A percentile compares a stretch with the other conserved stretches of the same genome.
Evolutionary conservation across 2,113 vertebrate genomes (phyloP).

Genomic region (Sapajus apella): DNA sequence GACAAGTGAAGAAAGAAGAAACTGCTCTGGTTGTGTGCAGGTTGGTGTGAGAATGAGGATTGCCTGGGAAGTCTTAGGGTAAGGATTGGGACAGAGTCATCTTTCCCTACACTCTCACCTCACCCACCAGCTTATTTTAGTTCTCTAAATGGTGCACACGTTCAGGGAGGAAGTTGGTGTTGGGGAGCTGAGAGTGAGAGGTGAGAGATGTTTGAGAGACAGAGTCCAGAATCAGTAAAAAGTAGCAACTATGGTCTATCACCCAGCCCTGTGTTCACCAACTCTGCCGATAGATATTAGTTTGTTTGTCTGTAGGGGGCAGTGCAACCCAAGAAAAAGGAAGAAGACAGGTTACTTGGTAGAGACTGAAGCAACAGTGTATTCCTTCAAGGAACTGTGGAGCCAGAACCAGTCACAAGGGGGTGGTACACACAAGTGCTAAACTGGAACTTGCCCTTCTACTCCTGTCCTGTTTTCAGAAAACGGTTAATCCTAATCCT

Average conservation of each 20-base stretch:
- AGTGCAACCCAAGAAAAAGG: constrained; percentile 1
- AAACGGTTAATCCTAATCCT: background rate
- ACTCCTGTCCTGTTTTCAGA: background rate
- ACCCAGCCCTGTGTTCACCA: background rate
- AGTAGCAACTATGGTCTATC: background rate
- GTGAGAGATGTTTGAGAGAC: background rate
- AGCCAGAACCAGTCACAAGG: background rate
- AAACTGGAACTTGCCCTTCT: background rate
- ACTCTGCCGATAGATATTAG: background rate
- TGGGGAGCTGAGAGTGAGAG: background rate
- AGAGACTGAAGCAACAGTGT: background rate
- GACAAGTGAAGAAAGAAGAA: background rate
- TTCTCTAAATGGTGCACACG: background rate
- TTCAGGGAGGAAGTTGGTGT: background rate
- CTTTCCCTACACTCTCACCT: background rate
- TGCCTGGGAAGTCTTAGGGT: background rate
- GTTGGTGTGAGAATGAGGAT: background rate
- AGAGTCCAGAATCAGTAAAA: background rate
- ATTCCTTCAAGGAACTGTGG: background rate
- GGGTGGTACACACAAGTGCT: background rate
- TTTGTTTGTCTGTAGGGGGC: constrained; percentile 7
- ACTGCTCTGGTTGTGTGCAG: background rate
- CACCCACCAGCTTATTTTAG: background rate
- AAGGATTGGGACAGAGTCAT: background rate
- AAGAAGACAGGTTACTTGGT: background rate